Base-by-base conservation (phyloP, 2,113 vertebrate genomes). In the Athene cunicularia region DNA sequence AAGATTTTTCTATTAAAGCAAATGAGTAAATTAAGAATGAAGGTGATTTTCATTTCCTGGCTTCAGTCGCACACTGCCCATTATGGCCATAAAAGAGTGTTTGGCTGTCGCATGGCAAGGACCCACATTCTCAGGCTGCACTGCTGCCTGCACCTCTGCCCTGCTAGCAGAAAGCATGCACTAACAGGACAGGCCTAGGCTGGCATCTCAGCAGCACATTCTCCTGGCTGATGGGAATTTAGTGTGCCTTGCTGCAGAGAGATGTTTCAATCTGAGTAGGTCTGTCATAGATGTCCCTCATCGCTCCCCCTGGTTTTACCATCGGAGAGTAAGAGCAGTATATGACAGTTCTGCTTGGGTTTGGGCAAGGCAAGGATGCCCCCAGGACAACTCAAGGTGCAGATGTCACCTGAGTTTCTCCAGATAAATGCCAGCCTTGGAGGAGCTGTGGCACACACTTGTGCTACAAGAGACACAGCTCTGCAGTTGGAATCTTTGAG, bases 11-110 rank as follows among this genome's bases (percentile, higher is more conserved):
- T 55, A 60, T 67, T 64, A 91, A 43, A 62, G 28, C 59, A 74
- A 95, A 70, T 35, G 33, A 68, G 45, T 26, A 73, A 64, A 63
- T 63, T 75, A 92, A 82, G 58, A 58, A 90, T 49, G 49, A 86
- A 93, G 67, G 62, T 52, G 74, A 66, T 88, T 93, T 94, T 93
- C 45, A 91, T 94, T 94, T 93, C 91, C 90, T 81, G 90, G 47
- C 60, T 62, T 70, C 58, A 30, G 62, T 21, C 12, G 1, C 77
- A 58, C 0, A 0, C 41, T 85, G 89, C 55, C 82, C 70, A 45
- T 95, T 87, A 55, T 1, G 62, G 77, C 62, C 59, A 73, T 58
- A 55, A 55, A 64, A 59, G 58, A 53, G 15, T 5, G 15, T 39
- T 7, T 73, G 49, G 62, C 2, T 35, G 3, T 39, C 0, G 0